phyloP scores from a whole-genome alignment of 2,888 invertebrate species.

The Cheilosia variabilis region DNA sequence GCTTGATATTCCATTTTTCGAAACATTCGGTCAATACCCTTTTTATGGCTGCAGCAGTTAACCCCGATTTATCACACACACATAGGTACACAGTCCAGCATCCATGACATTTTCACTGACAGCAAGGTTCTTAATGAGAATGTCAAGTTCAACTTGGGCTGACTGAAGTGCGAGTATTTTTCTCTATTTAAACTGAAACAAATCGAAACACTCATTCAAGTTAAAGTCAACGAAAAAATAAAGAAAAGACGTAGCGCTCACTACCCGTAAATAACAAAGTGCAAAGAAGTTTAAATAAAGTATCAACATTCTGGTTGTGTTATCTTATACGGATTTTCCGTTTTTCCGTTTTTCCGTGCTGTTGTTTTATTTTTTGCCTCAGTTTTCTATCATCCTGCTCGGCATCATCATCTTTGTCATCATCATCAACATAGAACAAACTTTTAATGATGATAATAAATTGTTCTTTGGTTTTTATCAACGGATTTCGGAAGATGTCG shows the following conservation, averaged over 20 bases:
- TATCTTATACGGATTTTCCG: conserved; percentile 20
- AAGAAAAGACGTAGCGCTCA: not conserved
- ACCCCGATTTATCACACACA: conserved; percentile 33
- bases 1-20: conserved; percentile 23
- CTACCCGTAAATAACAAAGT: conserved; percentile 16
- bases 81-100: not conserved
- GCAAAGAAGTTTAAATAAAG: conserved; percentile 11
- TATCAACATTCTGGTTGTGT: conserved; percentile 9
- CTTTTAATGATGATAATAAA: conserved; percentile 61
- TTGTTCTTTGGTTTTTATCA: conserved; percentile 48
- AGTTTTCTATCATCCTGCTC: conserved; percentile 3
- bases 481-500: conserved; percentile 16
- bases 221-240: not conserved
- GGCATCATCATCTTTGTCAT: conserved; percentile 29
- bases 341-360: conserved; percentile 7
- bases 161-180: not conserved
- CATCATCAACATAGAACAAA: conserved; percentile 17
- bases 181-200: conserved; percentile 3
- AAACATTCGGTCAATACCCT: conserved; percentile 45
- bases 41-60: conserved; percentile 43
- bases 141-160: conserved; percentile 44
- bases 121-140: conserved; percentile 12
- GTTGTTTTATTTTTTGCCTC: not conserved
- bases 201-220: conserved; percentile 10
- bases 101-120: not conserved